Evolutionary conservation across 1,140 invertebrate genomes (phyloP).

Genomic region (Zaprionus ghesquierei): DNA sequence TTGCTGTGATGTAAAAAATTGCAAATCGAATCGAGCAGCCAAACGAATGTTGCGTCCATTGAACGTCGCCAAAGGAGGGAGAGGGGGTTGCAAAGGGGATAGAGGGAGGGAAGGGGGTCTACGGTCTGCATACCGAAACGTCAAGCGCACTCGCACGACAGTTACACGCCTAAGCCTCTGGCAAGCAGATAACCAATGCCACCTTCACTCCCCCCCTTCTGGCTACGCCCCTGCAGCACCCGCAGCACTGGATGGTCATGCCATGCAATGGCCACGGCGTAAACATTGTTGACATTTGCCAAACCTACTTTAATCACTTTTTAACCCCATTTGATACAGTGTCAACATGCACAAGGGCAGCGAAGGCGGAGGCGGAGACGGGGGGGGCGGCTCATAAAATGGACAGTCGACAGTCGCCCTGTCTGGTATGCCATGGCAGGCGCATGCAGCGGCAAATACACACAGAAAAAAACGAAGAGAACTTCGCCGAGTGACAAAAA

Average conservation of each 20-base stretch:
- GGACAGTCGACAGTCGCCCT: slow-evolving; percentile 45
- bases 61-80: slow-evolving; percentile 3
- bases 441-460: slow-evolving; percentile 48
- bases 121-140: slow-evolving; percentile 63
- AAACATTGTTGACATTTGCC: slow-evolving; percentile 82
- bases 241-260: neutral
- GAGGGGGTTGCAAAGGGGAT: too few species aligned
- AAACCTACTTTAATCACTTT: slow-evolving; percentile 83
- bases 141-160: slow-evolving; percentile 75
- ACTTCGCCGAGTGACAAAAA: slow-evolving; percentile 54
- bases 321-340: slow-evolving; percentile 83
- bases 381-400: slow-evolving; percentile 72
- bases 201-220: neutral
- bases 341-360: slow-evolving; percentile 69
- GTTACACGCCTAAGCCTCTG: slow-evolving; percentile 70
- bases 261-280: slow-evolving; percentile 64
- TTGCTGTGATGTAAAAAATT: slow-evolving; percentile 62
- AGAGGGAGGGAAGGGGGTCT: neutral
- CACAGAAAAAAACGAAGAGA: slow-evolving; percentile 9
- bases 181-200: neutral
- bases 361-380: neutral
- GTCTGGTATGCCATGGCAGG: neutral
- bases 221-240: neutral
- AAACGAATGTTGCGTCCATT: slow-evolving; percentile 50
- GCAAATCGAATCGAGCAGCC: slow-evolving; percentile 70